A percentile compares a stretch with the other conserved stretches of the same genome.
phyloP scores from a whole-genome alignment of 2,113 vertebrate genomes.

The Nicator chloris region DNA sequence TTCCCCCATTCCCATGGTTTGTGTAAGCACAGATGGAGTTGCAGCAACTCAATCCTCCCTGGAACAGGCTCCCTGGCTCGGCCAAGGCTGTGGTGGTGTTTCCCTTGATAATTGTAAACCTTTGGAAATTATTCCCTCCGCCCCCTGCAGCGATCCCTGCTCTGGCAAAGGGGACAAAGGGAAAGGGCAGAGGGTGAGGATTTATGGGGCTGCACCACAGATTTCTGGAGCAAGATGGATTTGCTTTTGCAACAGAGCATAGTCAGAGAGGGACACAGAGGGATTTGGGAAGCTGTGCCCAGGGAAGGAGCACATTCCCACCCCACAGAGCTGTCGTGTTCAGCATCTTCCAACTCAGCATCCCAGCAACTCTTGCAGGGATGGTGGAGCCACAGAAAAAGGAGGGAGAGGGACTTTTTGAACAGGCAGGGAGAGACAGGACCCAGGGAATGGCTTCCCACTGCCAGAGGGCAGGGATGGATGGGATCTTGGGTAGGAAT shows the following conservation, averaged over 20 bases:
- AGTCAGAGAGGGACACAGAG: rapidly evolving
- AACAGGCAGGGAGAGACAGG: background rate
- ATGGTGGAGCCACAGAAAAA: background rate
- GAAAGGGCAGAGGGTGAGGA: background rate
- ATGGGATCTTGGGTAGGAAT: background rate
- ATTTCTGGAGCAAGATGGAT: background rate
- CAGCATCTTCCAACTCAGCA: background rate
- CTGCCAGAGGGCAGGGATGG: background rate
- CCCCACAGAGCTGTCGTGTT: rapidly evolving
- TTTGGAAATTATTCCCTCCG: background rate
- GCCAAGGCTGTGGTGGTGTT: rapidly evolving
- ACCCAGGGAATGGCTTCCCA: background rate
- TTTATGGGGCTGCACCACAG: background rate
- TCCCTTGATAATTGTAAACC: background rate
- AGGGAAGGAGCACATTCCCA: background rate
- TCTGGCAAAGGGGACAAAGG: background rate
- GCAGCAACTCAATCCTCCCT: background rate
- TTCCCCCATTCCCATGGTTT: background rate
- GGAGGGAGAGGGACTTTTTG: background rate
- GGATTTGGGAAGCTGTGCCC: background rate
- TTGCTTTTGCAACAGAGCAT: background rate
- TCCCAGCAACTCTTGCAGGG: background rate
- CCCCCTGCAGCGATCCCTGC: background rate
- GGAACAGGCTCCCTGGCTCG: rapidly evolving
- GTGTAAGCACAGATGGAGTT: background rate